A percentile compares a stretch with the other conserved stretches of the same genome.
These are phyloP conservation scores for Cremastinae sp. DNA, from an alignment of 2,888 invertebrate genomes.

Conservation along the genomic window DNA sequence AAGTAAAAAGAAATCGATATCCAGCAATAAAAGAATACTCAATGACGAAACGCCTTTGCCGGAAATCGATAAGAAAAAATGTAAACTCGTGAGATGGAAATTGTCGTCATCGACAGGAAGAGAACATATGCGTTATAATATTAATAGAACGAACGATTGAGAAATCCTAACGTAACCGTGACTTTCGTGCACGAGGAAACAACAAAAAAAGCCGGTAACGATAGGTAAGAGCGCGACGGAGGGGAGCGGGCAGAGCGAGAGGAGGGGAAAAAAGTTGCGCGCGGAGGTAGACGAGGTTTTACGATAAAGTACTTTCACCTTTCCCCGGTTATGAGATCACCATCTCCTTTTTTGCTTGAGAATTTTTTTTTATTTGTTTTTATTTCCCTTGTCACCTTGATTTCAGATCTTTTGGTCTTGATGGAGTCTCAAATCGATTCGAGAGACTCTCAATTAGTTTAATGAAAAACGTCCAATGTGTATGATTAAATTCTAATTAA, in stretches of 20 bases:
- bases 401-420: too few relatives aligned
- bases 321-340: conserved; percentile 78
- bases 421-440: too few relatives aligned
- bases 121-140: conserved; percentile 38
- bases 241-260: conserved; percentile 3
- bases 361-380: neutral
- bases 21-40: too few relatives aligned
- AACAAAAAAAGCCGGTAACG: conserved; percentile 33
- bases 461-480: too few relatives aligned
- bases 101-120: conserved; percentile 31
- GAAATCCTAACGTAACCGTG: conserved; percentile 75
- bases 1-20: too few relatives aligned
- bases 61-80: neutral
- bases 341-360: conserved; percentile 65
- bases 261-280: conserved; percentile 36
- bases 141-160: conserved; percentile 65
- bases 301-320: conserved; percentile 77
- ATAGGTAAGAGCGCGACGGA: conserved; percentile 1
- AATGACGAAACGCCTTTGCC: neutral
- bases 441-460: too few relatives aligned
- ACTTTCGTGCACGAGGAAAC: conserved; percentile 66
- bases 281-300: conserved; percentile 58
- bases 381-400: too few relatives aligned
- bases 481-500: too few relatives aligned
- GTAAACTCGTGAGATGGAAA: conserved; percentile 23